Evolutionary conservation across 2,888 invertebrate genomes (phyloP).

Genomic region (Quadroppia sp.): DNA sequence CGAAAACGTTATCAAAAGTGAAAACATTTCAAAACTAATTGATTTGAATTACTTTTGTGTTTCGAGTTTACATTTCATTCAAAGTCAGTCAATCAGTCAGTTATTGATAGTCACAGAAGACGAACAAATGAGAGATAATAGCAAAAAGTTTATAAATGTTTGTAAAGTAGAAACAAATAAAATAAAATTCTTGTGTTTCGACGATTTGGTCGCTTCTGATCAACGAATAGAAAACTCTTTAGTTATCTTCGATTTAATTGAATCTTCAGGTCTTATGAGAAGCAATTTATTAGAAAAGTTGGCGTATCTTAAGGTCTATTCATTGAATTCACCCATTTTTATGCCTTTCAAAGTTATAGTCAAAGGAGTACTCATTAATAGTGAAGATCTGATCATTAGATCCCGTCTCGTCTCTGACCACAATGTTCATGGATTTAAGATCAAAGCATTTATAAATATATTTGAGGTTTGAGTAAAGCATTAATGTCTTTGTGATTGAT

Average conservation of each 20-base stretch:
- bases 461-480: constrained; percentile 32
- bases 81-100: neutral
- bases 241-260: neutral
- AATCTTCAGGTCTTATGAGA: constrained; percentile 14
- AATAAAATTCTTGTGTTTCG: neutral
- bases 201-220: neutral
- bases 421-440: constrained; percentile 13
- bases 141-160: neutral
- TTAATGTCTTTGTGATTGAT: neutral
- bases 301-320: constrained; percentile 8
- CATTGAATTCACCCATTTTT: neutral
- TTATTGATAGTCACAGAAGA: neutral
- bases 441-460: constrained; percentile 6
- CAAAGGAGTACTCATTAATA: constrained; percentile 9
- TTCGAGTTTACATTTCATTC: neutral
- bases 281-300: constrained; percentile 21
- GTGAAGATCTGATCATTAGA: neutral
- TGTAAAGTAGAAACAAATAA: constrained; percentile 12
- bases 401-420: neutral
- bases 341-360: constrained; percentile 12
- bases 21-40: constrained; percentile 20
- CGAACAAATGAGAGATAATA: neutral
- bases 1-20: neutral
- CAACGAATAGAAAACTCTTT: neutral
- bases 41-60: constrained; percentile 19